Base-by-base conservation (phyloP, 2,113 vertebrate genomes). In the Scomber japonicus region DNA sequence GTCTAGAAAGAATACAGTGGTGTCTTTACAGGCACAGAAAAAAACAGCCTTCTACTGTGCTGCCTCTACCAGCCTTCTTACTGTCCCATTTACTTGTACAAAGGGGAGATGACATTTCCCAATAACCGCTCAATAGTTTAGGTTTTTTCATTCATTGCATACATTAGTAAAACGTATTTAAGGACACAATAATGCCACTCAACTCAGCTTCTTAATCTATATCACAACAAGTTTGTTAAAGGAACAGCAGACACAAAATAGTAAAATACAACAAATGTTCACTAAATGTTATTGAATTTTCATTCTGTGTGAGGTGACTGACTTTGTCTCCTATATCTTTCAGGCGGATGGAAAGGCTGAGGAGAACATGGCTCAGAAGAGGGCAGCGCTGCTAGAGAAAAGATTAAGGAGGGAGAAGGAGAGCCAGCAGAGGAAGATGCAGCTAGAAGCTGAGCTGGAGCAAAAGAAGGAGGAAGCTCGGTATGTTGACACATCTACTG, bases 401-500 rank as follows among this genome's bases (percentile, higher is more conserved):
- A 96, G 97, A 82, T 90, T 97, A 90, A 95, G 97, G 87, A 95
- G 97, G 70, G 97, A 98, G 89, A 97, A 95, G 76, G 98, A 99
- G 90, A 97, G 90, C 49, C 96, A 97, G 78, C 96, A 97, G 86
- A 96, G 93, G 86, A 98, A 96, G 89, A 95, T 97, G 92, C 97
- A 98, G 88, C 95, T 94, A 81, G 98, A 99, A 87, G 96, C 96
- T 0, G 98, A 99, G 80, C 81, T 95, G 87, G 98, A 99, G 79
- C 96, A 96, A 80, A 97, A 96, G 93, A 99, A 98, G 83, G 98
- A 98, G 87, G 98, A 99, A 72, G 96, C 97, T 54, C 96, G 97
- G 98, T 99, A 89, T 85, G 82, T 44, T 46, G 1, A 31, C 51
- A 24, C 46, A 17, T 69, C 49, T 35, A 10, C 12, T 70, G 24